Percentiles rank a stretch among this genome's conserved stretches.
Evolutionary conservation across 2,797 vertebrate genomes (phyloP).

Genomic region (Todus mexicanus): DNA sequence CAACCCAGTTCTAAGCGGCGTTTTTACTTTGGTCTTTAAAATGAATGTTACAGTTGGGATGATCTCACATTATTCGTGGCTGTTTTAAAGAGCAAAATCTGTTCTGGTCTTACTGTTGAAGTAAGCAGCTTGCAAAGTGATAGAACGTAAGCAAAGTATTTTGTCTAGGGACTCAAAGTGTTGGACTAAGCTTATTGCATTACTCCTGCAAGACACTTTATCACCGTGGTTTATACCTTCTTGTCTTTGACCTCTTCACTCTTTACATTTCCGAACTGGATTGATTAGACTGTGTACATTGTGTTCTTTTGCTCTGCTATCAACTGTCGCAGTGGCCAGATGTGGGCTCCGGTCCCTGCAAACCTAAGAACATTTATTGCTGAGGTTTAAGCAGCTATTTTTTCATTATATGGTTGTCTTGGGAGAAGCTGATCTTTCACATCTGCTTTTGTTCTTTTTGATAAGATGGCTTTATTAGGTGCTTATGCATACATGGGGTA

Average conservation of each 20-base stretch:
- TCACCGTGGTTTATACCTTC: background rate
- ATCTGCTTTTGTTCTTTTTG: background rate
- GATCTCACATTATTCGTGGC: background rate
- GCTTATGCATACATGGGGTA: background rate
- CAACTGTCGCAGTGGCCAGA: background rate
- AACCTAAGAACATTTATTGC: background rate
- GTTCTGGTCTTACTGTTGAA: background rate
- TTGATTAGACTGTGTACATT: background rate
- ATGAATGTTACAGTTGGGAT: background rate
- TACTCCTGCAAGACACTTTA: background rate
- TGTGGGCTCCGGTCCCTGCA: background rate
- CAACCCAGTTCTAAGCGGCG: accelerated
- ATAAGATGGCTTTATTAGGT: background rate
- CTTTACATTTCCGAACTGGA: background rate
- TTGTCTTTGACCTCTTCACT: background rate
- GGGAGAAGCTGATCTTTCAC: background rate
- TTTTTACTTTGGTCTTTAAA: background rate
- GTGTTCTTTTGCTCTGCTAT: background rate
- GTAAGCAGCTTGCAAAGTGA: background rate
- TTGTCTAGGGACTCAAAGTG: background rate
- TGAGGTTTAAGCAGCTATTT: background rate
- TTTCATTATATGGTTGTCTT: background rate
- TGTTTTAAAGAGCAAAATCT: background rate
- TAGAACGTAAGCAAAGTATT: background rate
- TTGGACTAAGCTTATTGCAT: background rate